Conservation (phyloP, 1,140 invertebrate species). For the Penaeus vannamei region DNA sequence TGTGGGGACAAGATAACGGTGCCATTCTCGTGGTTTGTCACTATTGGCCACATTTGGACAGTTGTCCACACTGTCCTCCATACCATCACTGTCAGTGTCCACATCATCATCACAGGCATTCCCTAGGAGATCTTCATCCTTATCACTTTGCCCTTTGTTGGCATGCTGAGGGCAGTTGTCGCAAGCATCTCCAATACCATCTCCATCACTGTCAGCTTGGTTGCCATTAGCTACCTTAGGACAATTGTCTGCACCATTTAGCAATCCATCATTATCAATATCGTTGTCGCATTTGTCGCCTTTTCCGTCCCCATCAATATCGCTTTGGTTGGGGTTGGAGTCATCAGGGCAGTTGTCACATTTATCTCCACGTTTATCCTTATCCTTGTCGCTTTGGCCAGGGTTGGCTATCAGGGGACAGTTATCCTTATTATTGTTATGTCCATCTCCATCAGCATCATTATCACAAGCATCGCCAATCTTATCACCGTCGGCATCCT, state of each 20-base stretch:
- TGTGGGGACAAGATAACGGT: no score
- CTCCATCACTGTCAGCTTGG: constrained; percentile 82
- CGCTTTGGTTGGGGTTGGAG: constrained; percentile 81
- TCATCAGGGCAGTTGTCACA: constrained; percentile 87
- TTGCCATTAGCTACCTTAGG: constrained; percentile 82
- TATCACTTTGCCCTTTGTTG: constrained; percentile 1
- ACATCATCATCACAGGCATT: no score
- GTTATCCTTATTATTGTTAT: no score
- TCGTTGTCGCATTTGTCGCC: constrained; percentile 80
- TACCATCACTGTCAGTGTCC: no score
- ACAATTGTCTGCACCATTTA: constrained; percentile 60
- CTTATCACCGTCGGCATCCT: no score
- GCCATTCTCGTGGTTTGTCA: no score
- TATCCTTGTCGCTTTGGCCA: constrained; percentile 83
- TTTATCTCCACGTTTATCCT: constrained; percentile 83
- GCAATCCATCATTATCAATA: no score
- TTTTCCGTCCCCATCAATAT: constrained; percentile 80
- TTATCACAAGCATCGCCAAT: no score
- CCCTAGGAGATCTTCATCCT: no score
- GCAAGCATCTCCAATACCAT: constrained; percentile 82
- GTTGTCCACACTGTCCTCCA: no score
- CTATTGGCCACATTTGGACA: no score
- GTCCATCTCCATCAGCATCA: no score
- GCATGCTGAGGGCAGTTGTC: constrained; percentile 86
- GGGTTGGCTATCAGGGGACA: constrained; percentile 75